Conservation (phyloP, 2,797 vertebrate genomes). For the Typhlichthys eigenmanni region DNA sequence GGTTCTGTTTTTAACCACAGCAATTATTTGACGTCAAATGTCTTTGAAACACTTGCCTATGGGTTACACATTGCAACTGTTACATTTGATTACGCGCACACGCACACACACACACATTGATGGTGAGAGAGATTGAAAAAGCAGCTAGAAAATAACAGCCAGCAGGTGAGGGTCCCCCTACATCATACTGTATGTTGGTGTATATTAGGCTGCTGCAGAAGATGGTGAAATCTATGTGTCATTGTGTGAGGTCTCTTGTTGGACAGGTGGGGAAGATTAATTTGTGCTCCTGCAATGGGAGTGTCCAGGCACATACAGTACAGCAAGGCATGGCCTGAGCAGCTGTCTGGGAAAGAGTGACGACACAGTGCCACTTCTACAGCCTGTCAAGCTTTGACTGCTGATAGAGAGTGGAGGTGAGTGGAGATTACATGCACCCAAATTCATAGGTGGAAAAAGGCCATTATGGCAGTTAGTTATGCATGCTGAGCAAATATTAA, state of each 20-base stretch:
- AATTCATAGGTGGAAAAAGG: too few relatives aligned
- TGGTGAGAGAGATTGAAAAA: too few relatives aligned
- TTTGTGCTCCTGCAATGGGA: constrained; percentile 33
- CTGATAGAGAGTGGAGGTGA: constrained; percentile 46
- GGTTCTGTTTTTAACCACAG: constrained; percentile 5
- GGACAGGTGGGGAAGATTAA: constrained; percentile 58
- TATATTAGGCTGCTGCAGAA: constrained; percentile 35
- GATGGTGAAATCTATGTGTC: constrained; percentile 53
- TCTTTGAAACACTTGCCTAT: constrained; percentile 24
- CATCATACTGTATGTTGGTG: constrained; percentile 42
- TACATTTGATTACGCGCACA: too few relatives aligned
- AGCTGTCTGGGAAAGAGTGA: too few relatives aligned
- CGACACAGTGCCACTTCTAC: constrained; percentile 5
- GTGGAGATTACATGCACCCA: constrained; percentile 33
- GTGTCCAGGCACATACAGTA: too few relatives aligned
- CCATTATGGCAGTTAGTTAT: too few relatives aligned
- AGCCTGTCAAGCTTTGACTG: constrained; percentile 39
- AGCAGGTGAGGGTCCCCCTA: constrained; percentile 29
- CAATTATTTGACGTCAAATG: constrained; percentile 23
- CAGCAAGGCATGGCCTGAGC: too few relatives aligned
- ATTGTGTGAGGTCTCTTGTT: constrained; percentile 48
- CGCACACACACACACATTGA: too few relatives aligned
- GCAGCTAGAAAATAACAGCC: constrained; percentile 9
- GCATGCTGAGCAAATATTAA: too few relatives aligned
- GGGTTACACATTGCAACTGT: not conserved